Base-by-base conservation (phyloP, 2,797 vertebrate genomes). In the Xenentodon cancila region DNA sequence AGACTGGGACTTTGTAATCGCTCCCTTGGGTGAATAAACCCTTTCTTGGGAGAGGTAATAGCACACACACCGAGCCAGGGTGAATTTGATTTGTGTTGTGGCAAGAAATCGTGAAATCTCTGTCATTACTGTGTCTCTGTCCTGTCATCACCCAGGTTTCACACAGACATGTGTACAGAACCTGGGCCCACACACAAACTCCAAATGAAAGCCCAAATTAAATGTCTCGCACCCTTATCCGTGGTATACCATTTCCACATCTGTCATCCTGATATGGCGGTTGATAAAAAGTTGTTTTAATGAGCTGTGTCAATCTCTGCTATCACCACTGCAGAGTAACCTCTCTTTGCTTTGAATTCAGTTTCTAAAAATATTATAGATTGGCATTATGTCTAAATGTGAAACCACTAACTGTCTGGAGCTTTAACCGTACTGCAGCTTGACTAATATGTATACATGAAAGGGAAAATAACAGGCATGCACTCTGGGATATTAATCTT, bases 41-140 rank as follows among this genome's bases (percentile, higher is more conserved):
- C 53, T 81, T 68, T 84, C 78, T 64, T 46, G 59, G 47, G 48
- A 54, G 67, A 68, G 61, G 64, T 79, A 84, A 84, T 79, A 77
- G 70, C 72, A 82, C 75, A 82, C 59, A 81, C 63, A 75, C 61
- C n/a, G 53, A 63, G 34, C 34, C 34, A 59, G 84, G 73, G 70
- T 70, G 64, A 71, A 57, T 81, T 72, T 75, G 80, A 85, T 81
- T 79, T 85, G 63, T 86, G 76, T 81, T 85, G 83, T 82, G 85
- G 83, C 73, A 61, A 71, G 53, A 86, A 75, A 75, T 71, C 34
- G 53, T 54, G 42, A 77, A 77, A 85, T 84, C 70, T 80, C 71
- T 84, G 83, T 87, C 80, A 87, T 87, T 87, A 81, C 77, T 52
- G 73, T 6, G 3, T 79, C 69, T 77, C 75, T 71, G 76, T 81